These are phyloP conservation scores for Pelusios castaneus DNA, from an alignment of 2,113 vertebrate genomes.

Conservation along the genomic window DNA sequence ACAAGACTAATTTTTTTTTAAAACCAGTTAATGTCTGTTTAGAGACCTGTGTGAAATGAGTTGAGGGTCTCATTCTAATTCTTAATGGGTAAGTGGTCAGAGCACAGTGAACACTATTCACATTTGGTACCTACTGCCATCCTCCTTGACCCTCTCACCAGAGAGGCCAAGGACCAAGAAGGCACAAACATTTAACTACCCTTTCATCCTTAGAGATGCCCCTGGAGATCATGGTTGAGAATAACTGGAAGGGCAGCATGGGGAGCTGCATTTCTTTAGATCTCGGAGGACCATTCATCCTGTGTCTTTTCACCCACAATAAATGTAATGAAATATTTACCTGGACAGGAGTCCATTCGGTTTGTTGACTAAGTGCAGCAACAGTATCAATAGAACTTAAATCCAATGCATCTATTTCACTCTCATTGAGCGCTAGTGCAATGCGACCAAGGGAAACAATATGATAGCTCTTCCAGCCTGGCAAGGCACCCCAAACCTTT, in stretches of 20 bases:
- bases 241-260: not conserved
- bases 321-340: constrained; percentile 29
- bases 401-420: constrained; percentile 77
- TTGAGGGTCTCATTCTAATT: not conserved
- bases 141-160: not conserved
- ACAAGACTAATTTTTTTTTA: not conserved
- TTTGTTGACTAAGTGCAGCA: constrained; percentile 73
- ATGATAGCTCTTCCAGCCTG: constrained; percentile 77
- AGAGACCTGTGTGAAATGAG: not conserved
- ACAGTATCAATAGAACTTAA: constrained; percentile 76
- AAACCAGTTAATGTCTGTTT: not conserved
- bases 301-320: not conserved
- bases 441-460: constrained; percentile 77
- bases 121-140: not conserved
- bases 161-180: not conserved
- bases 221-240: not conserved
- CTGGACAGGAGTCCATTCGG: constrained; percentile 77
- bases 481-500: constrained; percentile 76
- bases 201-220: not conserved
- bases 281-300: fast-evolving
- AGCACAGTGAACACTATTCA: not conserved
- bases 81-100: not conserved
- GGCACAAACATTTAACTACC: not conserved
- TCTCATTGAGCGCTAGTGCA: constrained; percentile 73
- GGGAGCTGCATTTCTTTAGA: not conserved